Percentiles rank a stretch among this genome's conserved stretches.
These are phyloP conservation scores for Aplidium turbinatum DNA, from an alignment of 23 tunicate species.

Conservation along the genomic window DNA sequence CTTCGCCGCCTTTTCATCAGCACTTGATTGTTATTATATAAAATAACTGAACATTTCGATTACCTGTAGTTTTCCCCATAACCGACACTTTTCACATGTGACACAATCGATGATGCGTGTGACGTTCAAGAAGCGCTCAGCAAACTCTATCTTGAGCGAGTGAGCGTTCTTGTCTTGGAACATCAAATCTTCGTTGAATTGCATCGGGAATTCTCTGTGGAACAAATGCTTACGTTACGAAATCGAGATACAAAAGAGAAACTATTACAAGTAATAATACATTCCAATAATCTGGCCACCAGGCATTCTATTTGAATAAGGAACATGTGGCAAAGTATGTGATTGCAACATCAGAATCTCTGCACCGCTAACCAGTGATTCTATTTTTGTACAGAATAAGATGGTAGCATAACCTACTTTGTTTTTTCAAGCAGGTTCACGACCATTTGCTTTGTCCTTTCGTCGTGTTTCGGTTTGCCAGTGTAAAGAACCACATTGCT, in stretches of 20 bases:
- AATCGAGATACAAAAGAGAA: too few relatives aligned
- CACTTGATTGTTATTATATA: too few relatives aligned
- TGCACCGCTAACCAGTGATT: too few relatives aligned
- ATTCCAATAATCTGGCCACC: too few relatives aligned
- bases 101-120: constrained; percentile 95
- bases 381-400: too few relatives aligned
- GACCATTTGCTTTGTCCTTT: constrained; percentile 50
- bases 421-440: constrained; percentile 46
- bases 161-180: constrained; percentile 69
- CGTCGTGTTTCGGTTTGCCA: constrained; percentile 65
- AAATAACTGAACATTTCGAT: too few relatives aligned
- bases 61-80: constrained; percentile 98
- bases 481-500: constrained; percentile 56
- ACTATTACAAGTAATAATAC: constrained; percentile 1
- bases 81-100: constrained; percentile 92
- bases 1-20: too few relatives aligned
- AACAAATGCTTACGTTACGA: too few relatives aligned
- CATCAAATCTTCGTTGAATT: constrained; percentile 89
- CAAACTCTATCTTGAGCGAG: constrained; percentile 67
- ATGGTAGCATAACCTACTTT: constrained; percentile 45
- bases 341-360: too few relatives aligned
- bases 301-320: too few relatives aligned
- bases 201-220: constrained; percentile 89
- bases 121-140: constrained; percentile 84
- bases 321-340: too few relatives aligned